These are phyloP conservation scores for Epistrophe eligans DNA, from an alignment of 2,888 invertebrate genomes.

Conservation along the genomic window DNA sequence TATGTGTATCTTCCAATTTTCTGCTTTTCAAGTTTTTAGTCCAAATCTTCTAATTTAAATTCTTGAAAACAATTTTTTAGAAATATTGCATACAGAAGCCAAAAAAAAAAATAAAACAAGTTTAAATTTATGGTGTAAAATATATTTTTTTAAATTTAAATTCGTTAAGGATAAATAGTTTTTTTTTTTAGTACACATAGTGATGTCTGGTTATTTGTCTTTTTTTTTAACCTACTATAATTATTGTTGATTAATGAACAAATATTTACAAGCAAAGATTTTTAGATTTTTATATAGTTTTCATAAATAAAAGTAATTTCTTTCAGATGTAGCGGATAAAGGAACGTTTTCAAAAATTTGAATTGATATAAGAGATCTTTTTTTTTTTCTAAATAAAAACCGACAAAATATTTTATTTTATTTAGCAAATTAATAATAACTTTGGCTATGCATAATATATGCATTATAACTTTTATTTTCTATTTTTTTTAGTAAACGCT, in stretches of 20 bases:
- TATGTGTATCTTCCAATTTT: too few relatives aligned
- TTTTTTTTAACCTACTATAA: not conserved
- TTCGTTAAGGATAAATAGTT: constrained; percentile 56
- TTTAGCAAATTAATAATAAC: too few relatives aligned
- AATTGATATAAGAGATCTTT: not conserved
- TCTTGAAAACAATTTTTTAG: too few relatives aligned
- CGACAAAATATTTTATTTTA: too few relatives aligned
- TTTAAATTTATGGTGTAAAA: constrained; percentile 49
- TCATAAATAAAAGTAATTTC: constrained; percentile 10
- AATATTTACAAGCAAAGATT: constrained; percentile 19
- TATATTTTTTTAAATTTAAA: constrained; percentile 59
- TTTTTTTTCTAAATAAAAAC: not conserved
- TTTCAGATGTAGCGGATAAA: not conserved
- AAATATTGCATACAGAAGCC: too few relatives aligned
- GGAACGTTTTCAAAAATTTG: not conserved
- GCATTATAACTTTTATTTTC: too few relatives aligned
- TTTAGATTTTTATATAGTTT: constrained; percentile 4
- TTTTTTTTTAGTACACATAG: constrained; percentile 65
- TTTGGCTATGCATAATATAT: too few relatives aligned
- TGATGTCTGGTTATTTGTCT: constrained; percentile 46
- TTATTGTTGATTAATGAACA: constrained; percentile 4
- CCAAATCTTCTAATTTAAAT: too few relatives aligned
- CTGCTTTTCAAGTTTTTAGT: too few relatives aligned
- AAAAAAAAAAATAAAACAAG: not conserved
- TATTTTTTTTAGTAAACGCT: not conserved